Evolutionary conservation across 2,797 vertebrate species (phyloP).

Genomic region (Enteromius argenteus): DNA sequence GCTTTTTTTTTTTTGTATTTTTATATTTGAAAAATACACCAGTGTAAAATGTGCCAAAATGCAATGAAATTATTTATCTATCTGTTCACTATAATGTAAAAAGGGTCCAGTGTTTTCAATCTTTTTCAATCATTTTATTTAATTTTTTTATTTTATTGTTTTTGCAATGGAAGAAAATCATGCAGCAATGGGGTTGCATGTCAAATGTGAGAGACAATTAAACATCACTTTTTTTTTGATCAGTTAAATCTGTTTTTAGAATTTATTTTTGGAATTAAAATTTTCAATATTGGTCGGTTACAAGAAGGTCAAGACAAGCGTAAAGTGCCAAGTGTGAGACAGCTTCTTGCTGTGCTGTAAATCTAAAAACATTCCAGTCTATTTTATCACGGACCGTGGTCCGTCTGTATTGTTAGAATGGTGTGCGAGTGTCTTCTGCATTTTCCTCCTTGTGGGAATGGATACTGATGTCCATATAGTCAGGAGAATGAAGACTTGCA

Average conservation of each 20-base stretch:
- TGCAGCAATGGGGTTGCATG: background rate
- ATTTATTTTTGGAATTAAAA: background rate
- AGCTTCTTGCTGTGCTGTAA: background rate
- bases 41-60: background rate
- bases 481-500: slow-evolving; percentile 30
- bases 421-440: background rate
- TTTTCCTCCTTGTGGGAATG: slow-evolving; percentile 6
- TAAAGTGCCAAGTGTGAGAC: background rate
- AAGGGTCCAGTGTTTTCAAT: background rate
- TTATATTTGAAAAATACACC: background rate
- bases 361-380: background rate
- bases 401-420: background rate
- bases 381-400: background rate
- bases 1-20: too few species aligned
- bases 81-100: background rate
- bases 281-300: background rate
- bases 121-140: background rate
- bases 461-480: background rate
- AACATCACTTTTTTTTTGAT: background rate
- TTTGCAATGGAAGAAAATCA: background rate
- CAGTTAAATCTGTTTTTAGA: background rate
- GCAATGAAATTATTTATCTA: background rate
- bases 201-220: background rate
- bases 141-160: background rate
- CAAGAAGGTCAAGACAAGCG: background rate